These are phyloP conservation scores for Tyrophagus putrescentiae DNA, from an alignment of 1,140 invertebrate genomes.

Conservation along the genomic window DNA sequence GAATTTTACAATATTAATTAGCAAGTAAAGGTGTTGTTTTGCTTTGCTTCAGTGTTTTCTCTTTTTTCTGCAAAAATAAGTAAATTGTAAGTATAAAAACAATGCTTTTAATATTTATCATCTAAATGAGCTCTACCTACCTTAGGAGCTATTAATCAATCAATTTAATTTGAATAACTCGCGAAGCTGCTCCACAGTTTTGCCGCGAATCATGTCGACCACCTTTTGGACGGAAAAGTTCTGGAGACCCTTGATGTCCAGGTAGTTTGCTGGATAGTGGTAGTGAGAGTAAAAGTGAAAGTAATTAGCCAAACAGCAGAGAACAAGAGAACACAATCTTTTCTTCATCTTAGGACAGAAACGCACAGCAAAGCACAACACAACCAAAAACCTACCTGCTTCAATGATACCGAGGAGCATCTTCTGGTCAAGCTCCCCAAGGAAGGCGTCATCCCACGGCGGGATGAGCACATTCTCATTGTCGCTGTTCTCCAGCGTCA, in stretches of 20 bases:
- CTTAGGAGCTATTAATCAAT: constrained; percentile 92
- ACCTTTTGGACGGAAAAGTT: constrained; percentile 39
- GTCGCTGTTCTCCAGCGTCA: constrained; percentile 88
- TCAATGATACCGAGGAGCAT: constrained; percentile 86
- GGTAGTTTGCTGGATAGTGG: constrained; percentile 95
- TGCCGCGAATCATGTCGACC: constrained; percentile 97
- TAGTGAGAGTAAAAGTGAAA: too few species aligned
- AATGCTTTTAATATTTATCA: background rate
- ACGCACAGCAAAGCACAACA: constrained; percentile 40
- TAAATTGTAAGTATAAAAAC: constrained; percentile 29
- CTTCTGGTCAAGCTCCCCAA: constrained; percentile 89
- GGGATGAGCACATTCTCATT: constrained; percentile 96
- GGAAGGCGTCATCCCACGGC: constrained; percentile 96
- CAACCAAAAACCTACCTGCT: too few species aligned
- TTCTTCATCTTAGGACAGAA: too few species aligned
- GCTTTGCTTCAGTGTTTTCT: too few species aligned
- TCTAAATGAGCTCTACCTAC: too few species aligned
- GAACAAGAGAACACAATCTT: too few species aligned
- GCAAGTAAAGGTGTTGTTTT: too few species aligned
- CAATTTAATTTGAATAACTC: constrained; percentile 99
- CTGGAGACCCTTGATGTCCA: constrained; percentile 70
- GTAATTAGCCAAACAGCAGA: too few species aligned
- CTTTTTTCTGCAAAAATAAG: constrained; percentile 41
- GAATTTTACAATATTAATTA: too few species aligned
- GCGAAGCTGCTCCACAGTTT: constrained; percentile 92